Evolutionary conservation across 2,888 invertebrate genomes (phyloP).

Genomic region (Venustoraphidia nigricollis): DNA sequence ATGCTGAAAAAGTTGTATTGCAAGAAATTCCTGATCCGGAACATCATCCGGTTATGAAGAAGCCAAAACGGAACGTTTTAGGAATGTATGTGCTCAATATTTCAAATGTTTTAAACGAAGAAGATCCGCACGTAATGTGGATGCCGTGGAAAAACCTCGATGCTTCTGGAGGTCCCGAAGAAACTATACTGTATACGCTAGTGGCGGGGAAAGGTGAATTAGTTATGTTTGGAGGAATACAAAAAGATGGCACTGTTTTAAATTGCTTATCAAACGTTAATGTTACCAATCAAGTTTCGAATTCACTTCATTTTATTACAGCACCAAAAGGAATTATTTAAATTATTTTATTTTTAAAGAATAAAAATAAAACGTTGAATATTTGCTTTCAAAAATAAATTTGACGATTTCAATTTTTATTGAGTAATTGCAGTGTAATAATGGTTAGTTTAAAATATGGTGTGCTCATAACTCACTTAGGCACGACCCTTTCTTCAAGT

Average conservation of each 20-base stretch:
- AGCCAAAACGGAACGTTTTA: constrained; percentile 49
- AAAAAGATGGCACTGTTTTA: constrained; percentile 53
- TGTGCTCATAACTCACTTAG: too few relatives aligned
- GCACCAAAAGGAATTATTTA: constrained; percentile 34
- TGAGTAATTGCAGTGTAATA: too few relatives aligned
- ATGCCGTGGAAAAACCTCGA: constrained; percentile 50
- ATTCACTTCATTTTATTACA: constrained; percentile 60
- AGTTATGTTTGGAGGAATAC: constrained; percentile 92
- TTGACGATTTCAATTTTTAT: too few relatives aligned
- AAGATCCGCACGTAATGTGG: constrained; percentile 53
- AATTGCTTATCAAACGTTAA: constrained; percentile 23
- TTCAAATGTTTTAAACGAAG: constrained; percentile 46
- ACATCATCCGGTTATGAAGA: constrained; percentile 32
- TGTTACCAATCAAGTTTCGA: constrained; percentile 54
- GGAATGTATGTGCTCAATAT: constrained; percentile 80
- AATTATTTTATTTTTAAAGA: too few relatives aligned
- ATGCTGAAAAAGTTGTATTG: constrained; percentile 19
- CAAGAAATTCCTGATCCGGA: constrained; percentile 5
- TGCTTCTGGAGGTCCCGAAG: constrained; percentile 62
- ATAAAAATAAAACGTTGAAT: too few relatives aligned
- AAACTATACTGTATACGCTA: constrained; percentile 78
- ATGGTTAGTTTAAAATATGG: too few relatives aligned
- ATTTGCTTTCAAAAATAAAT: too few relatives aligned
- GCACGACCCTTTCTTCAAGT: too few relatives aligned
- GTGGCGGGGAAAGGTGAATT: constrained; percentile 83